Conservation (phyloP, 2,888 invertebrate species). For the Magallana nippona region DNA sequence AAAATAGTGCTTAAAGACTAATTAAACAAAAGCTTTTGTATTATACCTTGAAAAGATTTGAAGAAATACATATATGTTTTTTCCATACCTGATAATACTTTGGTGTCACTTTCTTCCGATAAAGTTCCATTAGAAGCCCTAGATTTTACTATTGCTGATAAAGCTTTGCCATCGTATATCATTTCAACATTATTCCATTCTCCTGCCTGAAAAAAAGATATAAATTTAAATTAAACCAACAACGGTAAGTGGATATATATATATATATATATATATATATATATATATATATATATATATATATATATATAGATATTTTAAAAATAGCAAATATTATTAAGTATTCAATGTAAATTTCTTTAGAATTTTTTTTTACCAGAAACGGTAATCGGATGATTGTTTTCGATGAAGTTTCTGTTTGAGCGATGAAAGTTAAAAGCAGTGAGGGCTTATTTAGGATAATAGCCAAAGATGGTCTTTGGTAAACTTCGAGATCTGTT, state of each 20-base stretch:
- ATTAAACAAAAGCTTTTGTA: too few species aligned
- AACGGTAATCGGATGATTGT: neutral
- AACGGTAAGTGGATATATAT: too few species aligned
- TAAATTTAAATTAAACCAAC: neutral
- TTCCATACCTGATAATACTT: neutral
- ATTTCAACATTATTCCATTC: constrained; percentile 31
- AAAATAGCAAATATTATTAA: too few species aligned
- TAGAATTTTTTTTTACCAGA: neutral
- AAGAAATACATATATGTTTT: too few species aligned
- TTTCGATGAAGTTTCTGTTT: neutral
- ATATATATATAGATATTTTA: too few species aligned
- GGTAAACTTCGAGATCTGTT: neutral
- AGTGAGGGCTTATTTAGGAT: neutral
- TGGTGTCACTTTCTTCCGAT: neutral
- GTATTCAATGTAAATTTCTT: too few species aligned
- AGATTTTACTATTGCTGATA: neutral
- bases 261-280: too few species aligned
- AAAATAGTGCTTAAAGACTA: too few species aligned
- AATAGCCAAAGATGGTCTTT: neutral
- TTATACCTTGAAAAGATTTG: too few species aligned
- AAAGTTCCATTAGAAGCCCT: neutral
- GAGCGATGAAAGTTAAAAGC: neutral
- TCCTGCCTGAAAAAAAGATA: neutral
- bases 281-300: too few species aligned
- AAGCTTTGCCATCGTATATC: constrained; percentile 15